A percentile compares a stretch with the other conserved stretches of the same genome.
Conservation (phyloP, 1,140 invertebrate genomes). For the Alviniconcha marisindica region DNA sequence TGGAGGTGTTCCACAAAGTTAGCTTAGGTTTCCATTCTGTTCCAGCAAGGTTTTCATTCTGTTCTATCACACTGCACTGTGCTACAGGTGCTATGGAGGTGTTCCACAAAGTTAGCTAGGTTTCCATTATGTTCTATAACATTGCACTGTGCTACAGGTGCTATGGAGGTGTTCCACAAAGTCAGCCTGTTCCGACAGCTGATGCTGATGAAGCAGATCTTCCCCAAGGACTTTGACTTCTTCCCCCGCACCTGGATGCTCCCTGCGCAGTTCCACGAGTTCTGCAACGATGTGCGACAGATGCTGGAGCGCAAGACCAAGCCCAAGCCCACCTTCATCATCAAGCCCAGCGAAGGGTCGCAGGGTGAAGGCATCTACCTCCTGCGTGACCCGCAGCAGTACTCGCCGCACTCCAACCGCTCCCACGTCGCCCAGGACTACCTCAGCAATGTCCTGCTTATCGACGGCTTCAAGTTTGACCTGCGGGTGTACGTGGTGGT, state of each 20-base stretch:
- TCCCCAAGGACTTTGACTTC: slow-evolving; percentile 77
- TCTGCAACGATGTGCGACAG: slow-evolving; percentile 62
- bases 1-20: background rate
- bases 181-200: slow-evolving; percentile 76
- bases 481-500: slow-evolving; percentile 78
- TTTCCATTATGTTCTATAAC: background rate
- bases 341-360: slow-evolving; percentile 78
- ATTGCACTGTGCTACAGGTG: slow-evolving; percentile 67
- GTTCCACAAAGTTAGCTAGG: background rate
- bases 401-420: slow-evolving; percentile 56
- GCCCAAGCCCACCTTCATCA: slow-evolving; percentile 75
- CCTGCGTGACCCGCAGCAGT: slow-evolving; percentile 73
- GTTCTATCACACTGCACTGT: no score
- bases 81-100: background rate
- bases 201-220: slow-evolving; percentile 76
- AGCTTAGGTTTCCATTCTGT: no score
- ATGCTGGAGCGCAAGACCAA: slow-evolving; percentile 53
- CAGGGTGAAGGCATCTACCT: slow-evolving; percentile 79
- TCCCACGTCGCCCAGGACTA: slow-evolving; percentile 77
- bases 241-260: slow-evolving; percentile 78
- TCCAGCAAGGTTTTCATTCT: background rate
- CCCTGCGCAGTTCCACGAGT: slow-evolving; percentile 76
- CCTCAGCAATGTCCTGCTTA: slow-evolving; percentile 75
- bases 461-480: slow-evolving; percentile 78
- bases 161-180: slow-evolving; percentile 77